Base-by-base conservation (phyloP, 2,797 vertebrate species). In the Oophaga sylvatica region DNA sequence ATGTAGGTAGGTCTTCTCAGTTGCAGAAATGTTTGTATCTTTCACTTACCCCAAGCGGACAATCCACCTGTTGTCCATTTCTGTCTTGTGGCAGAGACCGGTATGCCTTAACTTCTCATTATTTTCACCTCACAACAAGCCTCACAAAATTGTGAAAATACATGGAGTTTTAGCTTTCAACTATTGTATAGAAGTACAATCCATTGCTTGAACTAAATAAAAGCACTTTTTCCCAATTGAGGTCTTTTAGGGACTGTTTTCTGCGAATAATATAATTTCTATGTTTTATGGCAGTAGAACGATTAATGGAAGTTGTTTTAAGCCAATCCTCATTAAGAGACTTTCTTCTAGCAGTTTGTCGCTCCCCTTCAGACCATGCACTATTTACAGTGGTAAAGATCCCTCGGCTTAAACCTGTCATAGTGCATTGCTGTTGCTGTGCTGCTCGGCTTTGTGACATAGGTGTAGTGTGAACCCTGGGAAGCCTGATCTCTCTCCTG, bases 401-500 rank as follows among this genome's bases (percentile, higher is more conserved):
- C 87, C 78, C 77, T 65, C 80, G 35, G 84, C 85, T 92, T 92
- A 91, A 90, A 90, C 90, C 86, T 87, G 77, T 89, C 53, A 83
- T 83, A 70, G 88, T 57, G 80, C 85, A 88, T 81, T 89, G 68
- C 85, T 87, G 31, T 87, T 85, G 87, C 85, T 60, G 0, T 89
- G 90, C 89, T 89, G 90, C 89, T 90, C 83, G 90, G 68, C 90
- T 90, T 87, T 90, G 80, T 89, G 88, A 90, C 89, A 82, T 87
- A 88, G 90, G 91, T 89, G n/a, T 65, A 86, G 90, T 90, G 91
- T 91, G 77, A 90, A 71, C 88, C 88, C 77, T 87, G 41, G 87
- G 71, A 84, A 89, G 85, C 89, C 90, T 92, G 91, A 92, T 90
- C 90, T 90, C 89, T 93, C 91, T 84, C 91, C 90, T 91, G 87